Conservation (phyloP, 2,113 vertebrate genomes). For the Crocuta crocuta region DNA sequence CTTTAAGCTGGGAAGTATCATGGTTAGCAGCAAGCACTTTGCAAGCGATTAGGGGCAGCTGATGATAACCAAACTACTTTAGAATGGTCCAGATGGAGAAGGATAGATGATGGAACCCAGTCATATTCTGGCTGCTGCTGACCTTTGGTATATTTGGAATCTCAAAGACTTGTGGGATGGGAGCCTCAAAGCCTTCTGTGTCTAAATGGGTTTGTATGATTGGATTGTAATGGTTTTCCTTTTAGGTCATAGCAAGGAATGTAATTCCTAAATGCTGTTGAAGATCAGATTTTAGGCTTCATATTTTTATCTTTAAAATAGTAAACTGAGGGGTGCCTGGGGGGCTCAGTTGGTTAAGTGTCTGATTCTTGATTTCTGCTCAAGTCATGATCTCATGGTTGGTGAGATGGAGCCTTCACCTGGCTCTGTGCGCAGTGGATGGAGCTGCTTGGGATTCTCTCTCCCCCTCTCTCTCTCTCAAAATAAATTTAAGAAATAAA, state of each 20-base stretch:
- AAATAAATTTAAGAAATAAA: no score
- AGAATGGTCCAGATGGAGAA: conserved; percentile 18
- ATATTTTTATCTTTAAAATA: background rate
- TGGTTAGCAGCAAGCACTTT: background rate
- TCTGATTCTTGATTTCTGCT: no score
- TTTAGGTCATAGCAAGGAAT: conserved; percentile 73
- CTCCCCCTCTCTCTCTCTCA: no score
- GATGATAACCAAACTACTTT: background rate
- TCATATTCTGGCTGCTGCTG: background rate
- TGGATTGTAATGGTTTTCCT: conserved; percentile 62
- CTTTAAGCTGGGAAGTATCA: background rate
- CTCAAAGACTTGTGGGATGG: background rate
- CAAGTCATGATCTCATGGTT: no score
- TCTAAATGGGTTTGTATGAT: background rate
- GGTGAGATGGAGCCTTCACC: no score
- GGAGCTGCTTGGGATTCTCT: no score
- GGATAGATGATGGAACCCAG: conserved; percentile 57
- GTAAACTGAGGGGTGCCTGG: background rate
- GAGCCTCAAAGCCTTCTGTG: background rate
- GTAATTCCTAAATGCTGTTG: conserved; percentile 62
- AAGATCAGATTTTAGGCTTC: background rate
- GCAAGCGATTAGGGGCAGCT: background rate
- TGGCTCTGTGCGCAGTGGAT: no score
- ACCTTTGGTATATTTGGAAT: background rate
- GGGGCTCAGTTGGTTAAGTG: no score